These are phyloP conservation scores for Gari tellinella DNA, from an alignment of 2,888 invertebrate species.

Conservation along the genomic window DNA sequence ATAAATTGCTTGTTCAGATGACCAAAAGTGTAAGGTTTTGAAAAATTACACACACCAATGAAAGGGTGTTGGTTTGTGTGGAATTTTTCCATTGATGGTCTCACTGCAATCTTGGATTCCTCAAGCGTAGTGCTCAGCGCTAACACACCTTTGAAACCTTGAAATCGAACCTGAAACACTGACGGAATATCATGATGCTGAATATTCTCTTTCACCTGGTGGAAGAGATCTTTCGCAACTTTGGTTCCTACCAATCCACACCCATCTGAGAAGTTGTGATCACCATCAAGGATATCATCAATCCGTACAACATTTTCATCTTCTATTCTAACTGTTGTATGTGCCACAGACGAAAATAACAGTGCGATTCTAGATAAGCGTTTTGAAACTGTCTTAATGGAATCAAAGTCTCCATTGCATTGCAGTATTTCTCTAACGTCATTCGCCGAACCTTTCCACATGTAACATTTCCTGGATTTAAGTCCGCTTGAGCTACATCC, in stretches of 20 bases:
- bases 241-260: slow-evolving; percentile 39
- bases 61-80: slow-evolving; percentile 21
- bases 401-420: slow-evolving; percentile 38
- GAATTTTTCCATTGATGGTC: slow-evolving; percentile 52
- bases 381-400: slow-evolving; percentile 48
- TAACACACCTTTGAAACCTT: slow-evolving; percentile 60
- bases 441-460: slow-evolving; percentile 33
- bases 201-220: slow-evolving; percentile 12
- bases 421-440: slow-evolving; percentile 26
- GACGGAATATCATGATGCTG: slow-evolving; percentile 26
- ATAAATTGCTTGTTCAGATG: slow-evolving; percentile 82
- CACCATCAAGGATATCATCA: slow-evolving; percentile 27
- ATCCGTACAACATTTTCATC: slow-evolving; percentile 2
- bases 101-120: slow-evolving; percentile 13
- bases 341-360: slow-evolving; percentile 39
- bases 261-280: slow-evolving; percentile 42
- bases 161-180: slow-evolving; percentile 57
- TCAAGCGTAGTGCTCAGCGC: slow-evolving; percentile 22
- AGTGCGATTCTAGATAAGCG: slow-evolving; percentile 47
- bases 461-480: slow-evolving; percentile 50
- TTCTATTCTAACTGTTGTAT: slow-evolving; percentile 25
- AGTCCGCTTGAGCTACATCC: slow-evolving; percentile 52
- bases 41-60: slow-evolving; percentile 47
- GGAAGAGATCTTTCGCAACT: slow-evolving; percentile 20
- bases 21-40: slow-evolving; percentile 48